phyloP scores from a whole-genome alignment of 2,888 invertebrate genomes.

The Papilio demoleus region DNA sequence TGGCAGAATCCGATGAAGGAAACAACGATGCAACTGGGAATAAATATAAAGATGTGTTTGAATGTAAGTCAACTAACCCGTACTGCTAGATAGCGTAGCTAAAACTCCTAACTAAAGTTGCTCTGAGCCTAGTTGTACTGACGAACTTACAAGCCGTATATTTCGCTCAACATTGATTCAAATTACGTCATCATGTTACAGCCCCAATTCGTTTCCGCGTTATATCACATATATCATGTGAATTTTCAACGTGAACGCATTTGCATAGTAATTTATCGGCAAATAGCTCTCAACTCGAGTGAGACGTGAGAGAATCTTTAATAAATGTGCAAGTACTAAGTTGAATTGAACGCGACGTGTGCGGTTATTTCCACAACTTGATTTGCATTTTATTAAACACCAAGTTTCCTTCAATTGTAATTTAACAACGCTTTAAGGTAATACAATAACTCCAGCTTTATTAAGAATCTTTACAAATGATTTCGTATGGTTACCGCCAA shows the following conservation, averaged over 20 bases:
- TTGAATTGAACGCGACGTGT: constrained; percentile 23
- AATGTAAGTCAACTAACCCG: too few species aligned
- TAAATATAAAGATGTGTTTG: too few species aligned
- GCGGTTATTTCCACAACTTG: constrained; percentile 19
- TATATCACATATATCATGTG: constrained; percentile 11
- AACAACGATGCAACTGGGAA: not conserved
- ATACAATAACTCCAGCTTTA: too few species aligned
- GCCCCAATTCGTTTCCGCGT: constrained; percentile 6
- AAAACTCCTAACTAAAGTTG: not conserved
- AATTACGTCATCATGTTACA: constrained; percentile 12
- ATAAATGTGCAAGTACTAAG: constrained; percentile 22
- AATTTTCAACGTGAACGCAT: constrained; percentile 19
- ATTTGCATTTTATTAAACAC: constrained; percentile 32
- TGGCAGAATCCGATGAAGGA: too few species aligned
- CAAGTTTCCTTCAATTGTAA: not conserved
- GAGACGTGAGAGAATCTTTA: constrained; percentile 30
- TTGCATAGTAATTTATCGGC: constrained; percentile 26
- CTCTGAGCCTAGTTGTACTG: not conserved
- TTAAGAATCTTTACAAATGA: too few species aligned
- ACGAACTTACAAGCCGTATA: not conserved
- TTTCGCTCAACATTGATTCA: not conserved
- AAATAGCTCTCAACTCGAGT: constrained; percentile 23
- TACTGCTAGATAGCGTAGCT: too few species aligned
- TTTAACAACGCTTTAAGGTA: not conserved
- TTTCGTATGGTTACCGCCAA: too few species aligned